Conservation (phyloP, 2,113 vertebrate genomes). For the Labrus mixtus region DNA sequence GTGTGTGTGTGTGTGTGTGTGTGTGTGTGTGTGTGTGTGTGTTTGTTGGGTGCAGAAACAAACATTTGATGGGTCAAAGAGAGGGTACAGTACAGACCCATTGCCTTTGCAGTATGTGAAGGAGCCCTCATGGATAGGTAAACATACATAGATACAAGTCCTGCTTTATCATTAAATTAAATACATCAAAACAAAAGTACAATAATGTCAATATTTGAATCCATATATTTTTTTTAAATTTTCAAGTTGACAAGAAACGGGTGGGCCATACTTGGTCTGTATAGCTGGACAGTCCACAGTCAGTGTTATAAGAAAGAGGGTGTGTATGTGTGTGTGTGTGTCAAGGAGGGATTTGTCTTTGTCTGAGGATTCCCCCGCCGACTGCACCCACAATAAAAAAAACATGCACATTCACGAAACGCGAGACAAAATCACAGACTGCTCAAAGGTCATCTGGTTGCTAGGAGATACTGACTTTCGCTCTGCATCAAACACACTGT, state of each 20-base stretch:
- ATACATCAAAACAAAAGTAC: too few species aligned
- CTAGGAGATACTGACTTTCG: conserved; percentile 70
- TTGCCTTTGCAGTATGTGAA: too few species aligned
- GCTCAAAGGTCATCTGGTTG: conserved; percentile 76
- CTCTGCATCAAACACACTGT: conserved; percentile 29
- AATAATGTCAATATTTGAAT: too few species aligned
- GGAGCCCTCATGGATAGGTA: too few species aligned
- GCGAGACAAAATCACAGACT: conserved; percentile 16
- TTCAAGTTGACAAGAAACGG: too few species aligned
- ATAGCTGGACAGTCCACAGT: neutral
- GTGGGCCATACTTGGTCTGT: too few species aligned
- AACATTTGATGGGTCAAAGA: too few species aligned
- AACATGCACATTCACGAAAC: conserved; percentile 8
- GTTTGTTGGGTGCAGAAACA: too few species aligned
- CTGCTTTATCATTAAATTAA: too few species aligned
- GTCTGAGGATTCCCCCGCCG: conserved; percentile 27
- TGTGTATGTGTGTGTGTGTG: neutral
- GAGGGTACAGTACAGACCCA: too few species aligned
- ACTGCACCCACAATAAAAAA: conserved; percentile 4
- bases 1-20: neutral
- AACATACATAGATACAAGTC: too few species aligned
- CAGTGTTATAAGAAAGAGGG: neutral
- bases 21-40: neutral
- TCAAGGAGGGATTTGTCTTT: neutral
- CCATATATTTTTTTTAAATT: too few species aligned